Percentiles rank a stretch among this genome's conserved stretches.
Conservation (phyloP, 2,797 vertebrate genomes). For the Enoplosus armatus region DNA sequence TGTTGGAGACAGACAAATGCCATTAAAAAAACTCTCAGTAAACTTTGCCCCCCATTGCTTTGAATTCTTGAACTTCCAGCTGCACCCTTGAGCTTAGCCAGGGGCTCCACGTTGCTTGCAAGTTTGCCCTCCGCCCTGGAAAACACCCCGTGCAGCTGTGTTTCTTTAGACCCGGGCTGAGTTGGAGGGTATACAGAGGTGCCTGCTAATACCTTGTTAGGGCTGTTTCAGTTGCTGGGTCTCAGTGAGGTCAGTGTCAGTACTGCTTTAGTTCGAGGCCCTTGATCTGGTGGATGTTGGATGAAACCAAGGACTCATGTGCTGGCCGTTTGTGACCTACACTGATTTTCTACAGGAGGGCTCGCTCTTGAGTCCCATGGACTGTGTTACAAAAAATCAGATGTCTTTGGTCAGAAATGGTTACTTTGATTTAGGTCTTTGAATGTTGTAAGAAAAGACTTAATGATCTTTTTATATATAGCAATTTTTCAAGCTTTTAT, state of each 20-base stretch:
- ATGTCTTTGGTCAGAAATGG: slow-evolving; percentile 73
- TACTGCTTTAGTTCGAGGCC: slow-evolving; percentile 83
- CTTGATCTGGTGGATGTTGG: slow-evolving; percentile 83
- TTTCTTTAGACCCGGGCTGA: slow-evolving; percentile 78
- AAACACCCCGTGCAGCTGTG: slow-evolving; percentile 81
- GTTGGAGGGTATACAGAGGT: slow-evolving; percentile 76
- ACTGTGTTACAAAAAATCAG: slow-evolving; percentile 73
- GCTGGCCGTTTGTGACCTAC: slow-evolving; percentile 68
- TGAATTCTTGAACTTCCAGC: slow-evolving; percentile 72
- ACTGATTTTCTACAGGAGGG: slow-evolving; percentile 67
- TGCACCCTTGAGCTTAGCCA: slow-evolving; percentile 73
- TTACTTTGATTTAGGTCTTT: slow-evolving; percentile 65
- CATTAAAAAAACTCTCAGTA: slow-evolving; percentile 36
- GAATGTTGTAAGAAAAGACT: slow-evolving; percentile 53
- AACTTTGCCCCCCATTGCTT: slow-evolving; percentile 57
- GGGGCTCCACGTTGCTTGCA: slow-evolving; percentile 70
- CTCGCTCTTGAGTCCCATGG: slow-evolving; percentile 39
- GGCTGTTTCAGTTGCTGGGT: slow-evolving; percentile 85
- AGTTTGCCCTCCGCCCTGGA: slow-evolving; percentile 74
- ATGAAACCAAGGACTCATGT: slow-evolving; percentile 80
- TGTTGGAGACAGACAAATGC: slow-evolving; percentile 20
- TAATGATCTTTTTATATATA: background rate
- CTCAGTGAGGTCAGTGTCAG: slow-evolving; percentile 88
- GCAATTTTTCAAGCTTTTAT: background rate
- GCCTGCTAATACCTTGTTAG: slow-evolving; percentile 89